A percentile compares a stretch with the other conserved stretches of the same genome.
Evolutionary conservation across 2,888 invertebrate genomes (phyloP).

Genomic region (Pyrochroa serraticornis): DNA sequence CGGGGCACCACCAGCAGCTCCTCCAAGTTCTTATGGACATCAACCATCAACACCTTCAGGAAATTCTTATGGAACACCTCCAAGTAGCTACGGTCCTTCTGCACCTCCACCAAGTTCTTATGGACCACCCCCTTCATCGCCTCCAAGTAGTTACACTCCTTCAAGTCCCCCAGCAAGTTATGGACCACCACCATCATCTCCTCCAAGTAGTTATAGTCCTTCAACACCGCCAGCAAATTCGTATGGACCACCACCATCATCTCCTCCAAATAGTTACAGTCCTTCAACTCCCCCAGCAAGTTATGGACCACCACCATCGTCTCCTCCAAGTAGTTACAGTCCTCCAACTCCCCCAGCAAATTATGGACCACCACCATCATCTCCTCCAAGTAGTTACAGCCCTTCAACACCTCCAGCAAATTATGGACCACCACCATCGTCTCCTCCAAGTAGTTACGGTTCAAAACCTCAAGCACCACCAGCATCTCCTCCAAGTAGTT

Average conservation of each 20-base stretch:
- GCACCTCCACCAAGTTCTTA: no score
- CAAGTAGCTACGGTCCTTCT: slow-evolving; percentile 24
- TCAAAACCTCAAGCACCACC: slow-evolving; percentile 13
- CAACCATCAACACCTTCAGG: slow-evolving; percentile 27
- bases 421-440: neutral
- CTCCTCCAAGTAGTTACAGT: slow-evolving; percentile 5
- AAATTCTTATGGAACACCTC: no score
- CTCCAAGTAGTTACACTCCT: no score
- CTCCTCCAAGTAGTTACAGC: slow-evolving; percentile 18
- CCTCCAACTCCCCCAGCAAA: slow-evolving; percentile 18
- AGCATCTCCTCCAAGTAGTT: slow-evolving; percentile 9
- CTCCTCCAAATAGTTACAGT: slow-evolving; percentile 15
- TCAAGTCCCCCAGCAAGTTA: slow-evolving; percentile 33
- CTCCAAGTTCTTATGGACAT: slow-evolving; percentile 29
- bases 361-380: slow-evolving; percentile 16
- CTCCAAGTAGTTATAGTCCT: slow-evolving; percentile 21
- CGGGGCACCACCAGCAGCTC: neutral
- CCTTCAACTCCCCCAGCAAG: slow-evolving; percentile 29
- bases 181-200: slow-evolving; percentile 28
- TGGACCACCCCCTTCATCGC: no score
- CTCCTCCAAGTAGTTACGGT: slow-evolving; percentile 4
- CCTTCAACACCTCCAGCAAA: slow-evolving; percentile 13
- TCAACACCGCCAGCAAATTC: slow-evolving; percentile 15
- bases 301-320: slow-evolving; percentile 29
- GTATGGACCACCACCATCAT: slow-evolving; percentile 19